Percentiles rank a stretch among this genome's conserved stretches.
Conservation (phyloP, 37 sponge, comb jelly and placozoan genomes). For the Tethya wilhelma region DNA sequence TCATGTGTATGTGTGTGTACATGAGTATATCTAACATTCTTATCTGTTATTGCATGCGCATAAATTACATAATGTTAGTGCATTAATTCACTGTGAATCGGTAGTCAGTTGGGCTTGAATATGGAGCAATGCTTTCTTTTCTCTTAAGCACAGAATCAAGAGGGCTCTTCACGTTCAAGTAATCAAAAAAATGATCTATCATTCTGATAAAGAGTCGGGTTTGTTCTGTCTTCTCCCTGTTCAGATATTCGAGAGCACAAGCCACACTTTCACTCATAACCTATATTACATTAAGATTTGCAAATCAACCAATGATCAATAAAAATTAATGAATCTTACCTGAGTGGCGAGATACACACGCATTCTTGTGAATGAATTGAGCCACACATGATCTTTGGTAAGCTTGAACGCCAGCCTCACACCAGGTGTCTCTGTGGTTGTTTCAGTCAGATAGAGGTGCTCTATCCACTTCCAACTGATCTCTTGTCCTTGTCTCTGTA, state of each 20-base stretch:
- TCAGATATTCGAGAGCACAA: neutral
- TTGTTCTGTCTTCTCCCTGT: conserved; percentile 3
- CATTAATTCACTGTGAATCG: neutral
- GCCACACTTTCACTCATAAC: conserved; percentile 32
- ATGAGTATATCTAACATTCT: neutral
- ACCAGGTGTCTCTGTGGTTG: neutral
- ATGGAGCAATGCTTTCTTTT: conserved; percentile 5
- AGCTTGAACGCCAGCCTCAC: conserved; percentile 15
- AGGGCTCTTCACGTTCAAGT: conserved; percentile 14
- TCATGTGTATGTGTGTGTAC: too few species aligned
- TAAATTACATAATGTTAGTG: neutral
- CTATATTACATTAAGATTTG: neutral
- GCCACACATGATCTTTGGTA: conserved; percentile 31
- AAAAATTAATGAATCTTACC: conserved; percentile 15
- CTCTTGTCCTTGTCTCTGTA: conserved; percentile 1
- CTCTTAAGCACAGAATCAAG: neutral
- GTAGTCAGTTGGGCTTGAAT: neutral
- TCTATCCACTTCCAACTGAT: conserved; percentile 23
- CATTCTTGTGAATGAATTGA: conserved; percentile 16
- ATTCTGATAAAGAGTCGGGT: conserved; percentile 19
- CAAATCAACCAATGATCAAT: neutral
- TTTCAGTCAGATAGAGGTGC: conserved; percentile 8
- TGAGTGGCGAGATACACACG: conserved; percentile 44
- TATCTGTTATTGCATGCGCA: neutral
- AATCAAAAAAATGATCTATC: conserved; percentile 37